phyloP scores from a whole-genome alignment of 2,888 invertebrate genomes.

The Junonia oenone region DNA sequence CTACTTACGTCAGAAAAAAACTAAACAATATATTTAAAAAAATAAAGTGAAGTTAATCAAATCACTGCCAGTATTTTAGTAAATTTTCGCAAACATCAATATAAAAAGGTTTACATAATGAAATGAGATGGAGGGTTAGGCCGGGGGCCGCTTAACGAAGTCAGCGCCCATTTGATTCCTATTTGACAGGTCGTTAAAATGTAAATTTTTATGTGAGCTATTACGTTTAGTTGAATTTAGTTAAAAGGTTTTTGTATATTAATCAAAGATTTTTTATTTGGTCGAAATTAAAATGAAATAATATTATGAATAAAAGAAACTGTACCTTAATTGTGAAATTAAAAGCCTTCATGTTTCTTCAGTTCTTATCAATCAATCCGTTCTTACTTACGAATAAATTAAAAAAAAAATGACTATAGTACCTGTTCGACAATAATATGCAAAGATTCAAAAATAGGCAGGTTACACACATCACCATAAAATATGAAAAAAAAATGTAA shows the following conservation, averaged over 20 bases:
- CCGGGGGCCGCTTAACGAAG: conserved; percentile 31
- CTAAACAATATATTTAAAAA: no score
- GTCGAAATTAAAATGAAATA: no score
- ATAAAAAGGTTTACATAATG: conserved; percentile 20
- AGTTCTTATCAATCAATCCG: not conserved
- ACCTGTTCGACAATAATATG: not conserved
- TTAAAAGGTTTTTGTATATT: no score
- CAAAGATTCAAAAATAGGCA: not conserved
- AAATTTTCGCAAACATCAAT: not conserved
- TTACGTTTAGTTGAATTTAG: conserved; percentile 9
- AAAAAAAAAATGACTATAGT: not conserved
- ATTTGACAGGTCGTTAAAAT: conserved; percentile 45
- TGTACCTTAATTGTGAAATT: not conserved
- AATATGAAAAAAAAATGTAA: not conserved
- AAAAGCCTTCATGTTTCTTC: not conserved
- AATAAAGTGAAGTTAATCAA: no score
- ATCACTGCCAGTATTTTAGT: no score
- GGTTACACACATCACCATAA: not conserved
- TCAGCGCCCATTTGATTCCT: conserved; percentile 37
- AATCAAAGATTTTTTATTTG: no score
- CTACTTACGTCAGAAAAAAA: no score
- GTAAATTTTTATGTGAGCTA: conserved; percentile 37
- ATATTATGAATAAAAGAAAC: no score
- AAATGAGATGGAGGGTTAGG: conserved; percentile 27
- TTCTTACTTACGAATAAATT: not conserved